phyloP scores from a whole-genome alignment of 92 coral and sea anemone genomes.

The Zoanthus sociatus region DNA sequence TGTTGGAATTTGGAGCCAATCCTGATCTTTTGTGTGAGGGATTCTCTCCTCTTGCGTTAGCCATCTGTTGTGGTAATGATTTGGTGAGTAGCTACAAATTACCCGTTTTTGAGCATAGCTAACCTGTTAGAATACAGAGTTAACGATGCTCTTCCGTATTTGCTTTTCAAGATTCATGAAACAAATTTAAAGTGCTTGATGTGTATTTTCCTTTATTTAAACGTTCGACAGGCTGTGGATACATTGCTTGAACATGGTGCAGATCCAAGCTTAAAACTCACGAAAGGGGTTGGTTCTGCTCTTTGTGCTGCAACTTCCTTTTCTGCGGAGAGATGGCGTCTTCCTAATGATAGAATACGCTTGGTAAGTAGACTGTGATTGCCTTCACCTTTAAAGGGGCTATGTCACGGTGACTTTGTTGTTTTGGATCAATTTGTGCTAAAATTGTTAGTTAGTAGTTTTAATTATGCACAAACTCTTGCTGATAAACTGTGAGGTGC shows the following conservation, averaged over 20 bases:
- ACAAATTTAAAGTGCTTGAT: background rate
- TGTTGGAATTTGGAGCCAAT: constrained; percentile 88
- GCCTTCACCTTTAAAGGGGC: no score
- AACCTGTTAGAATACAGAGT: no score
- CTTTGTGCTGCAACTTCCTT: constrained; percentile 96
- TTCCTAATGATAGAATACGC: constrained; percentile 82
- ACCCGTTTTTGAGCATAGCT: no score
- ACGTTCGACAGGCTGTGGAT: constrained; percentile 82
- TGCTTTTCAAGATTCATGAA: background rate
- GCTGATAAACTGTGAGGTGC: no score
- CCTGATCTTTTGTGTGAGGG: constrained; percentile 96
- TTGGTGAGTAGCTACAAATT: constrained; percentile 49
- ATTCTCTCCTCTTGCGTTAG: constrained; percentile 92
- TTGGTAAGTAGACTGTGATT: constrained; percentile 66
- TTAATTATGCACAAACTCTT: no score
- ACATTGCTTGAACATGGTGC: constrained; percentile 86
- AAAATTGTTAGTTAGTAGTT: no score
- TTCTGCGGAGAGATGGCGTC: constrained; percentile 93
- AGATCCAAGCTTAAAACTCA: constrained; percentile 86
- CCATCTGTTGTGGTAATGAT: constrained; percentile 97
- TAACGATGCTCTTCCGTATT: background rate
- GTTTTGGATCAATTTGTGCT: no score
- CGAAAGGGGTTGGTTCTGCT: constrained; percentile 96
- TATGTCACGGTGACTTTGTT: no score
- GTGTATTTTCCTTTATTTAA: background rate